phyloP scores from a whole-genome alignment of 2,888 invertebrate species.

The Meiosimyza decipiens region DNA sequence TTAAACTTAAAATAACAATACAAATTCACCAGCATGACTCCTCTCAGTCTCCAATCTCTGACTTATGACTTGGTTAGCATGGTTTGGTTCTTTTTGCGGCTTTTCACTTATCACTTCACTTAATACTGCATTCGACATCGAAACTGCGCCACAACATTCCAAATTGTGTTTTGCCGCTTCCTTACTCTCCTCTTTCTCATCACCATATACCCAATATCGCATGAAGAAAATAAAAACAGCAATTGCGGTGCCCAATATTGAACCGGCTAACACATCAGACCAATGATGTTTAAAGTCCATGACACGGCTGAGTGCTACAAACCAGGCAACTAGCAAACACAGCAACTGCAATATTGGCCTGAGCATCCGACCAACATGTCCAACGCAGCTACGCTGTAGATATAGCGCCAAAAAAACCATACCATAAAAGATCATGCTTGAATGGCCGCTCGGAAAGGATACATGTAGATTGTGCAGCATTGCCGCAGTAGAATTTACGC shows the following conservation, averaged over 20 bases:
- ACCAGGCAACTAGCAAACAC: slow-evolving; percentile 81
- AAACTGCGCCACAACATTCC: no score
- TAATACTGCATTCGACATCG: no score
- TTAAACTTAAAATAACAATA: no score
- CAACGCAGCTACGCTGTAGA: slow-evolving; percentile 44
- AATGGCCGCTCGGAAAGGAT: slow-evolving; percentile 59
- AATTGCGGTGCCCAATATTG: slow-evolving; percentile 73
- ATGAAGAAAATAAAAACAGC: slow-evolving; percentile 71
- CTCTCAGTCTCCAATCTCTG: no score
- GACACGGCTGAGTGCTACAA: slow-evolving; percentile 86
- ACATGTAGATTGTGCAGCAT: slow-evolving; percentile 39
- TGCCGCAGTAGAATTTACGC: neutral
- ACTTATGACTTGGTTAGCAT: no score
- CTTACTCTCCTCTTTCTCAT: no score
- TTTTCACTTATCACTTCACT: no score
- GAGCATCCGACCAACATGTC: neutral
- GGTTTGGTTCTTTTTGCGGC: no score
- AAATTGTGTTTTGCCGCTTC: no score
- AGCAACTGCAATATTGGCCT: slow-evolving; percentile 73
- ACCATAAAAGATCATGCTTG: slow-evolving; percentile 52
- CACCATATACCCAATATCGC: no score
- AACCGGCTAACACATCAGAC: slow-evolving; percentile 93
- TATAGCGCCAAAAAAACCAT: slow-evolving; percentile 51
- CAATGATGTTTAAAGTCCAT: slow-evolving; percentile 98
- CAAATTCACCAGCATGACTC: no score